phyloP scores from a whole-genome alignment of 2,113 vertebrate species.

The Sigmodon hispidus region DNA sequence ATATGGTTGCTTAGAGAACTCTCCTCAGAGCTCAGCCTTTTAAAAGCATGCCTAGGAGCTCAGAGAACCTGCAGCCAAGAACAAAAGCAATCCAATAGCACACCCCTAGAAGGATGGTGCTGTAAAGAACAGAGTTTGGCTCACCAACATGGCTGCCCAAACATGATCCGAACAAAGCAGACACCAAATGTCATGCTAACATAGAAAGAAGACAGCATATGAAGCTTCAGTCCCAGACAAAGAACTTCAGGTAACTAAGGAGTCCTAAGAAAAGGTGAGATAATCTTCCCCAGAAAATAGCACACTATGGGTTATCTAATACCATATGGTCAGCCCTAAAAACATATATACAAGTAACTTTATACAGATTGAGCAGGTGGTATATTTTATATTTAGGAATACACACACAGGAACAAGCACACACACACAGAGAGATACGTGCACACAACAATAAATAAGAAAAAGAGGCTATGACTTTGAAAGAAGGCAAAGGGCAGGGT shows the following conservation, averaged over 20 bases:
- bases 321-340: background rate
- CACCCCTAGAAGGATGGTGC: background rate
- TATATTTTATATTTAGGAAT: background rate
- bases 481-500: background rate
- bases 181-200: background rate
- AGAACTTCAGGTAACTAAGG: background rate
- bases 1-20: slow-evolving; percentile 32
- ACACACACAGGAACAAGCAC: background rate
- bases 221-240: background rate
- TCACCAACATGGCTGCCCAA: background rate
- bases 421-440: background rate
- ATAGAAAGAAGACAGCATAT: background rate
- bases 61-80: slow-evolving; percentile 51
- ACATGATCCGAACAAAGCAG: background rate
- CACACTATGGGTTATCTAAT: background rate
- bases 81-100: slow-evolving; percentile 17
- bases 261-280: background rate
- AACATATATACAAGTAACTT: background rate
- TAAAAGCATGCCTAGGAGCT: slow-evolving; percentile 48
- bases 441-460: background rate
- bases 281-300: background rate
- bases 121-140: background rate
- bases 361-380: background rate
- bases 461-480: background rate
- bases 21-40: slow-evolving; percentile 31